Conservation (phyloP, 1,140 invertebrate genomes). For the Calliphora vicina region DNA sequence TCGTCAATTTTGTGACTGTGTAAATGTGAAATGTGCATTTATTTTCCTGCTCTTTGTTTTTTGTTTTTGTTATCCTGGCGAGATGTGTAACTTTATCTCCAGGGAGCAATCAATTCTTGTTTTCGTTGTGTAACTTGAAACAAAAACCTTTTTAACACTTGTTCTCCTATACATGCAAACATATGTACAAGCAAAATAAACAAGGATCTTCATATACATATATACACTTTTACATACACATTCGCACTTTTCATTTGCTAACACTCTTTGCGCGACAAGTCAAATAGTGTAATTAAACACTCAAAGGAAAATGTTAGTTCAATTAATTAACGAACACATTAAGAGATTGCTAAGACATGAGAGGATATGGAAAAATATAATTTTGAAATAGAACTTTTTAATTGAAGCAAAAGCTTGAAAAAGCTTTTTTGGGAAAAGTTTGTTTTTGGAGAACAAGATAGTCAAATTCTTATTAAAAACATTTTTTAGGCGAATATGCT, state of each 20-base stretch:
- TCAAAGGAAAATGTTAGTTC: not conserved
- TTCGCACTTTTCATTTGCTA: no score
- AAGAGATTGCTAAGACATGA: no score
- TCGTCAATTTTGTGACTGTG: not conserved
- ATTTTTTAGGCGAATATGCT: no score
- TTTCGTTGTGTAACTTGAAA: slow-evolving; percentile 7
- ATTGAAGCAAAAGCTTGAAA: no score
- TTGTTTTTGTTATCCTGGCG: not conserved
- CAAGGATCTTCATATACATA: no score
- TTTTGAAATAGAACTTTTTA: no score
- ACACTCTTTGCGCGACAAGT: not conserved
- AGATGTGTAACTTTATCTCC: not conserved
- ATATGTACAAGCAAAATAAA: not conserved
- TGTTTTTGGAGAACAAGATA: no score
- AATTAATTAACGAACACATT: no score
- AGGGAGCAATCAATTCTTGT: not conserved
- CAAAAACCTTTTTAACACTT: slow-evolving; percentile 3
- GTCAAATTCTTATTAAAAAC: no score
- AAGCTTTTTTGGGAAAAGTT: no score
- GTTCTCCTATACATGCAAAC: not conserved
- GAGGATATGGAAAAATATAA: no score
- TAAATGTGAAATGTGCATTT: not conserved
- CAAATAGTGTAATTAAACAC: not conserved
- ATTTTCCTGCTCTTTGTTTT: not conserved
- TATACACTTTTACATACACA: not conserved